phyloP scores from a whole-genome alignment of 2,797 vertebrate genomes.

The Sebastolobus alascanus region DNA sequence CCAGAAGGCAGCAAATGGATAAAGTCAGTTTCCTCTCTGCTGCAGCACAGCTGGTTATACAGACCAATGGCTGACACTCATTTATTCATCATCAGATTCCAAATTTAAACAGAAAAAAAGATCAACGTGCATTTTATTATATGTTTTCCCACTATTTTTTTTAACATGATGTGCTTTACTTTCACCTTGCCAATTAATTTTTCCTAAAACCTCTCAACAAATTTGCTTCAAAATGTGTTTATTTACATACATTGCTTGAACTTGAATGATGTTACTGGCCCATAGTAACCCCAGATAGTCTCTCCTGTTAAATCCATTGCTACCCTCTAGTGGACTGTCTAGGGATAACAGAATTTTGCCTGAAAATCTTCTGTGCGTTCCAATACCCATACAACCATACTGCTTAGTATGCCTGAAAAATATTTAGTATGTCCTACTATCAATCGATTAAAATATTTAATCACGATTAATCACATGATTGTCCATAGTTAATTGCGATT shows the following conservation, averaged over 20 bases:
- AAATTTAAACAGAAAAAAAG: background rate
- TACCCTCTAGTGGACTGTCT: conserved; percentile 49
- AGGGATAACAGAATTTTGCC: background rate
- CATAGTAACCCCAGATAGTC: background rate
- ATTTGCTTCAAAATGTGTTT: background rate
- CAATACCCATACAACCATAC: no score
- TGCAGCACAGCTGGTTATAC: background rate
- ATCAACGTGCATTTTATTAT: background rate
- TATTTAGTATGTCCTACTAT: no score
- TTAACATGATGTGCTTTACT: background rate
- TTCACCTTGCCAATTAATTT: background rate
- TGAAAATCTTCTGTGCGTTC: no score
- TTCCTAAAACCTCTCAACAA: background rate
- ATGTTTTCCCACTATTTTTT: background rate
- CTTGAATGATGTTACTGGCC: background rate
- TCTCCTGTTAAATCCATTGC: conserved; percentile 20
- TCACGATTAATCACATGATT: no score
- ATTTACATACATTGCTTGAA: conserved; percentile 22
- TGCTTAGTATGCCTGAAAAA: no score
- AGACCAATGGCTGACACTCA: background rate
- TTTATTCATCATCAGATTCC: background rate
- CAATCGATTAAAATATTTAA: no score
- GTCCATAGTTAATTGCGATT: no score
- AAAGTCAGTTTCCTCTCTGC: conserved; percentile 25
- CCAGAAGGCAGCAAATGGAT: conserved; percentile 21